Base-by-base conservation (phyloP, 2,888 invertebrate species). In the Napeogenes sylphis region DNA sequence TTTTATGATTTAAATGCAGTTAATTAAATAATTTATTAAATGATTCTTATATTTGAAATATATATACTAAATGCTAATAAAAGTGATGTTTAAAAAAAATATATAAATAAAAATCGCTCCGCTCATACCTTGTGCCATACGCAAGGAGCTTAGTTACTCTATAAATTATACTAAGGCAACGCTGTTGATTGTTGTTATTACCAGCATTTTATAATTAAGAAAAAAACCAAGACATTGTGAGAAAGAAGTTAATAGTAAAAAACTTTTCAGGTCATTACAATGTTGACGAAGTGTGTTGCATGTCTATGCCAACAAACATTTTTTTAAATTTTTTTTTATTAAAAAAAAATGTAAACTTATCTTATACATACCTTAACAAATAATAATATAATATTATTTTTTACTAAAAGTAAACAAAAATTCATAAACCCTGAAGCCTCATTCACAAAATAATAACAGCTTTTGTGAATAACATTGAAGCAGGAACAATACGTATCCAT, bases 81-180 rank as follows among this genome's bases (percentile, higher is more conserved):
- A 21, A 10, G 1, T 10, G 5, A 42, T 42, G 10, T 10, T 42
- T 3, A 1, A 0, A 42, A n/a, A 10, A 42, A 42, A 10, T 10
- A 42, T 10, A 4, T 42, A 42, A 42, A 42, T 42, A 42, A 10
- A 12, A 30, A 51, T 12, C 30, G 8, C 30, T 51, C 45, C 64
- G 61, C 58, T 42, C 6, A 13, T n/a, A 30, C 14, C n/a, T 61
- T 64, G 45, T 53, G 57, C 66, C 61, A 59, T 35, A 30, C 10
- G 14, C 47, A 71, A 71, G 65, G 66, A 70, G 68, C 70, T 72
- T 68, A 71, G 65, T 66, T 38, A 62, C 54, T 66, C 62, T 60
- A 70, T 74, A 72, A 74, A 70, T 71, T 70, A 73, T 68, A 67
- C 56, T 68, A 70, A 59, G 62, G 66, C 68, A 68, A 67, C 69